Percentiles rank a stretch among this genome's conserved stretches.
phyloP scores from a whole-genome alignment of 2,888 invertebrate genomes.

The Syritta pipiens region DNA sequence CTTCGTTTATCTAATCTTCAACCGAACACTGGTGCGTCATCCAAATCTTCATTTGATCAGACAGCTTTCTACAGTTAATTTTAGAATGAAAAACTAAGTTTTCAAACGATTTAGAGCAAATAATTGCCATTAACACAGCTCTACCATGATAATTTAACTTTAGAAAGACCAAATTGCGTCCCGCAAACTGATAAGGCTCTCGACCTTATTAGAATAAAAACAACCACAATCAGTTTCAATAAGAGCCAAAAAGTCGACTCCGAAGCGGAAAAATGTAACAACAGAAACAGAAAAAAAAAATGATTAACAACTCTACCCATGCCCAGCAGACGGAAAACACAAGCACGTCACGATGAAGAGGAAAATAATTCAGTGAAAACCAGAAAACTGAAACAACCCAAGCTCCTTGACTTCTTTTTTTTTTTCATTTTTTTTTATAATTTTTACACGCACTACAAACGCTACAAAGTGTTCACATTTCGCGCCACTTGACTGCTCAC shows the following conservation, averaged over 20 bases:
- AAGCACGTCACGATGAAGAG: conserved; percentile 30
- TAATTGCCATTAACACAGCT: too few species aligned
- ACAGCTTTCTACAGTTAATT: too few species aligned
- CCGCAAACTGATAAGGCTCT: too few species aligned
- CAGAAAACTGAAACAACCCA: conserved; percentile 2
- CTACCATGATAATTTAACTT: too few species aligned
- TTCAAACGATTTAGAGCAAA: too few species aligned
- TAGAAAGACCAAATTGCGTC: too few species aligned
- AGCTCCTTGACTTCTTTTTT: conserved; percentile 43
- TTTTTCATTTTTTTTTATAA: conserved; percentile 24
- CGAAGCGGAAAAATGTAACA: conserved; percentile 38
- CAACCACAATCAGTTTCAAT: neutral
- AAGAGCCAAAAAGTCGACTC: neutral
- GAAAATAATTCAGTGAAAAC: conserved; percentile 22
- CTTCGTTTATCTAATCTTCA: too few species aligned
- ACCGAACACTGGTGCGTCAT: too few species aligned
- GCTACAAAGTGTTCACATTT: conserved; percentile 58
- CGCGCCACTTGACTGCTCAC: conserved; percentile 65
- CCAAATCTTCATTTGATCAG: too few species aligned
- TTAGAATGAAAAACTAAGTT: too few species aligned
- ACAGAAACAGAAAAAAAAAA: conserved; percentile 19
- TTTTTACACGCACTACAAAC: conserved; percentile 66
- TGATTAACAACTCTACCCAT: neutral
- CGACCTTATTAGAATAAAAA: neutral
- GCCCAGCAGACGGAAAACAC: conserved; percentile 22